Evolutionary conservation across 1,140 invertebrate species (phyloP), one percentile per base, ranked within the genome.

Genomic region (Dufourea novaeangliae): DNA sequence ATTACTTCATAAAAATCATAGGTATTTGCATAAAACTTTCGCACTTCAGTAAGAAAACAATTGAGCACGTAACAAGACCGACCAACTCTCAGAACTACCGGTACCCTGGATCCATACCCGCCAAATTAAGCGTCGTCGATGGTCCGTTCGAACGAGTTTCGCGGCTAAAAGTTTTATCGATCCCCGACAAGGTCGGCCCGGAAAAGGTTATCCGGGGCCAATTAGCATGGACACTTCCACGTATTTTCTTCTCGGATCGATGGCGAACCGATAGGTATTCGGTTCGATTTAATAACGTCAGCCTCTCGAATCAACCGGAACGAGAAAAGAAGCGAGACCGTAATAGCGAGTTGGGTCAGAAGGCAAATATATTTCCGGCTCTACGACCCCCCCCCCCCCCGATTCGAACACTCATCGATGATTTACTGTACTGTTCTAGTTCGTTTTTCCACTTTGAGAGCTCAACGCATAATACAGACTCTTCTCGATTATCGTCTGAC

Each of bases 251-350:
- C 1, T 11, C 34, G 59, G 29, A 54, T 54, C 32, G 61, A 54
- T 27, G 11, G 10, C 37, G 14, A 46, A 22, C 27, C n/a, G 27
- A n/a, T 44, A 29, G 39, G 14, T 59, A 59, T 68, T 57, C 29
- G 22, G 29, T 39, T n/a, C 70, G 52, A 75, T 75, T 59, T 75
- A 73, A 73, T 73, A 73, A 63, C 70, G 44, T 22, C 17, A 10
- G 17, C 3, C 14, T 32, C 71, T 41, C 17, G n/a, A n/a, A 27
- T 27, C 37, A 37, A 11, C 25, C 37, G 0, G 34, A 10, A 25
- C 37, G 25, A 14, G 37, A 34, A 22, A 25, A 32, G n/a, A 54
- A 10, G 5, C 25, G 39, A 14, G 12, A 20, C 44, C 1, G 34
- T n/a, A 29, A 17, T 8, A 20, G 8, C 14, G 17, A 6, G 50